These are phyloP conservation scores for Microctonus brassicae DNA, from an alignment of 2,888 invertebrate genomes.

Conservation along the genomic window DNA sequence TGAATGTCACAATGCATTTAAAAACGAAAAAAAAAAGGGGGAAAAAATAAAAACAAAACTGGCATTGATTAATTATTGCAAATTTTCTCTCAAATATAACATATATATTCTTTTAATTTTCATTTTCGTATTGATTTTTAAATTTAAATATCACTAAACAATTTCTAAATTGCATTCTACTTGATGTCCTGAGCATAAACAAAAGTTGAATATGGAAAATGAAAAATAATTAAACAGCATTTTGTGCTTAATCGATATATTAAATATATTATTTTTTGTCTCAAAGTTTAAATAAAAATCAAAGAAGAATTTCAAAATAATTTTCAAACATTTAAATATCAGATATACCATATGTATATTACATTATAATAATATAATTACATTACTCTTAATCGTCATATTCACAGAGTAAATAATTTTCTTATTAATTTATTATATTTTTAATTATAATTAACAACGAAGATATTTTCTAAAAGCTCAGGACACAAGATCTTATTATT, in stretches of 20 bases:
- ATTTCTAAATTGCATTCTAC: constrained; percentile 35
- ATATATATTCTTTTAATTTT: not conserved
- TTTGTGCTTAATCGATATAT: not conserved
- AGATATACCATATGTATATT: not conserved
- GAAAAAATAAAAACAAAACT: too few relatives aligned
- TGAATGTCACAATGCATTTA: not conserved
- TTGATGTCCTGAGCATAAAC: constrained; percentile 51
- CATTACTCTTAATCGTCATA: not conserved
- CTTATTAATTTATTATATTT: not conserved
- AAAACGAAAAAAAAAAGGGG: too few relatives aligned
- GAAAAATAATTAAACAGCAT: not conserved
- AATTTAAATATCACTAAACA: constrained; percentile 13
- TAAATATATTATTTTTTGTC: not conserved
- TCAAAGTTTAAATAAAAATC: not conserved
- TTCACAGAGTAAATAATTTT: not conserved
- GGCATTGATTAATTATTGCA: constrained; percentile 18
- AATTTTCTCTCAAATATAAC: not conserved
- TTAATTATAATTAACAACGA: not conserved
- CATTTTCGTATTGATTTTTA: constrained; percentile 31
- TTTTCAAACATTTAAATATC: not conserved
- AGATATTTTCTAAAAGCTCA: constrained; percentile 36
- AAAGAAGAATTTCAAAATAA: not conserved
- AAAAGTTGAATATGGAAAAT: not conserved
- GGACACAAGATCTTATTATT: constrained; percentile 46
- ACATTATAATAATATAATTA: not conserved